These are phyloP conservation scores for Semnornis frantzii DNA, from an alignment of 2,113 vertebrate species.

Conservation along the genomic window DNA sequence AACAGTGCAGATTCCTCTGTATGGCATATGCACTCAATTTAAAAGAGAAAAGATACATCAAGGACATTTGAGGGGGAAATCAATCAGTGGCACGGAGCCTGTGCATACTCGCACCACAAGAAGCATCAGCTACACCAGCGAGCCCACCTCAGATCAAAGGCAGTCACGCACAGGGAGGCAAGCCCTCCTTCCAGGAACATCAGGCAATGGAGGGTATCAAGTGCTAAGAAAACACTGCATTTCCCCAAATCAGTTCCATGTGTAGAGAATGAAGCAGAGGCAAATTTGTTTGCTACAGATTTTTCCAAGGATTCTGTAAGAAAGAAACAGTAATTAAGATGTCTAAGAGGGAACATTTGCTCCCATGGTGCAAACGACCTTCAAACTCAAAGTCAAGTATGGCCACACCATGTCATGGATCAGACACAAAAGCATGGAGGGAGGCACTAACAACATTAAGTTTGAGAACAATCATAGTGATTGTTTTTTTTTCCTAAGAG, in stretches of 20 bases:
- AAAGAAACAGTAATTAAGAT: not conserved
- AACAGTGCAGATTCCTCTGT: not conserved
- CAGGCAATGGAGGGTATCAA: not conserved
- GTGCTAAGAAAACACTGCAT: not conserved
- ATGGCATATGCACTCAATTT: not conserved
- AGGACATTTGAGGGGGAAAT: not conserved
- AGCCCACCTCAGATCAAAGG: conserved; percentile 45
- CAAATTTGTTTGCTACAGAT: not conserved
- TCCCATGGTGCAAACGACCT: not conserved
- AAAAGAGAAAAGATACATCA: not conserved
- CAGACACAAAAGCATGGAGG: not conserved
- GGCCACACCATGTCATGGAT: not conserved
- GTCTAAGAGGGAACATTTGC: not conserved
- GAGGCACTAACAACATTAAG: not conserved
- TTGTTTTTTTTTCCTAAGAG: not conserved
- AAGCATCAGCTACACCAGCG: fast-evolving
- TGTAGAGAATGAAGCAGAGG: not conserved
- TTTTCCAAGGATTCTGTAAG: not conserved
- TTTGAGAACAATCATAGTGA: not conserved
- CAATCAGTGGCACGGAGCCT: not conserved
- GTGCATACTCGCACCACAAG: not conserved
- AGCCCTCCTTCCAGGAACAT: not conserved
- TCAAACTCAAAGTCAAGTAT: not conserved
- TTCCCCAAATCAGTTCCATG: not conserved
- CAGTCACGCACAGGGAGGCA: fast-evolving